Percentiles rank a stretch among this genome's conserved stretches.
Conservation (phyloP, 1,140 invertebrate genomes). For the Drosophila albomicans region DNA sequence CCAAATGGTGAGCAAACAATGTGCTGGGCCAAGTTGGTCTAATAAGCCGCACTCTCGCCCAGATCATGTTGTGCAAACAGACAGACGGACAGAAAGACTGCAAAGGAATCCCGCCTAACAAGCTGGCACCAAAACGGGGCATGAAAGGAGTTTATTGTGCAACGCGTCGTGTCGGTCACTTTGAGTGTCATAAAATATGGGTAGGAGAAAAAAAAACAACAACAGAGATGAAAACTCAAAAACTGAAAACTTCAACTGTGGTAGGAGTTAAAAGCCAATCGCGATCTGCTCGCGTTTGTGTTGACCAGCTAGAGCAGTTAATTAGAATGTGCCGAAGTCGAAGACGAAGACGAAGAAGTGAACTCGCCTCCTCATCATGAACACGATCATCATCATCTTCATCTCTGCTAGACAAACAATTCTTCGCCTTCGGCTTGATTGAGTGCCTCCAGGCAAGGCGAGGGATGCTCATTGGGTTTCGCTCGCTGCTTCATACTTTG, state of each 20-base stretch:
- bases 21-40: slow-evolving; percentile 57
- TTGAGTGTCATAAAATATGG: slow-evolving; percentile 76
- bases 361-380: slow-evolving; percentile 7
- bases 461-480: not conserved
- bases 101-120: slow-evolving; percentile 71
- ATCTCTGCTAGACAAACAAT: slow-evolving; percentile 71
- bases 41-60: slow-evolving; percentile 74
- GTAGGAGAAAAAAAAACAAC: slow-evolving; percentile 14
- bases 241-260: slow-evolving; percentile 30
- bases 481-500: slow-evolving; percentile 17
- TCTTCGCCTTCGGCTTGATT: slow-evolving; percentile 64
- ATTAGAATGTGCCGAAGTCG: slow-evolving; percentile 67
- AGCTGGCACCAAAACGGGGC: slow-evolving; percentile 53
- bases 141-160: slow-evolving; percentile 82
- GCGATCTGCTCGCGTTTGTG: slow-evolving; percentile 71
- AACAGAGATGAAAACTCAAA: not conserved
- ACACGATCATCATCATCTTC: slow-evolving; percentile 3
- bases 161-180: slow-evolving; percentile 73
- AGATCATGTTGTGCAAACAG: slow-evolving; percentile 77
- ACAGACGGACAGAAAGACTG: slow-evolving; percentile 10
- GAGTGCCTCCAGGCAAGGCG: slow-evolving; percentile 54
- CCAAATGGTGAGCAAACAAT: slow-evolving; percentile 78
- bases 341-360: not conserved
- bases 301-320: slow-evolving; percentile 81
- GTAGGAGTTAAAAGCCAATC: slow-evolving; percentile 71